Evolutionary conservation across 2,797 vertebrate genomes (phyloP).

Genomic region (Gymnopithys bicolor): DNA sequence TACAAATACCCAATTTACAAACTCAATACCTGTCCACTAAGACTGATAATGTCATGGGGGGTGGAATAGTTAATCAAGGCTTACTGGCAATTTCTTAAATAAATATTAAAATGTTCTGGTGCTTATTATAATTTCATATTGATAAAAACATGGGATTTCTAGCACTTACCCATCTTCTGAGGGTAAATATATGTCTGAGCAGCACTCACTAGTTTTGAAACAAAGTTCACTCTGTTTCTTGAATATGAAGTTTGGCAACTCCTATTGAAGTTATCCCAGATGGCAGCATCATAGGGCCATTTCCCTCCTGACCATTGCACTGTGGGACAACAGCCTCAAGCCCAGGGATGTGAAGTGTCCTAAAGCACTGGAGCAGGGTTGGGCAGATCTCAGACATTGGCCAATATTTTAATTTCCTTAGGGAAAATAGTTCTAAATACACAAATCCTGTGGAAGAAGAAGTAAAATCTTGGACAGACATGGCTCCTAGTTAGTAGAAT

Average conservation of each 20-base stretch:
- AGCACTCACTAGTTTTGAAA: not conserved
- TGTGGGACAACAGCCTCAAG: not conserved
- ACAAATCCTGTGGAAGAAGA: not conserved
- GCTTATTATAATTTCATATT: not conserved
- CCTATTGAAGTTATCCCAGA: not conserved
- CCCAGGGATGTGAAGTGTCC: not conserved
- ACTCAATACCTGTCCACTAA: not conserved
- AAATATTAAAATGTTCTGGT: not conserved
- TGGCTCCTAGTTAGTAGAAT: not conserved
- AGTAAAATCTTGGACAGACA: not conserved
- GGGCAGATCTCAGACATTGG: not conserved
- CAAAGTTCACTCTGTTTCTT: not conserved
- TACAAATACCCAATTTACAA: not conserved
- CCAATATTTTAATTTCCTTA: not conserved
- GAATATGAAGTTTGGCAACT: not conserved
- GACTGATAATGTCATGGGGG: not conserved
- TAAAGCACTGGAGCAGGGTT: not conserved
- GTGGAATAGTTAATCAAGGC: not conserved
- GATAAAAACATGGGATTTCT: not conserved
- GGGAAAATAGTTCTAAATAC: not conserved
- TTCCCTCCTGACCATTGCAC: not conserved
- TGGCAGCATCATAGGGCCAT: accelerated
- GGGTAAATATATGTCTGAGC: not conserved
- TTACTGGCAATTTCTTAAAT: not conserved
- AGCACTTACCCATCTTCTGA: not conserved